These are phyloP conservation scores for Callaeas wilsoni DNA, from an alignment of 2,113 vertebrate species.

Conservation along the genomic window DNA sequence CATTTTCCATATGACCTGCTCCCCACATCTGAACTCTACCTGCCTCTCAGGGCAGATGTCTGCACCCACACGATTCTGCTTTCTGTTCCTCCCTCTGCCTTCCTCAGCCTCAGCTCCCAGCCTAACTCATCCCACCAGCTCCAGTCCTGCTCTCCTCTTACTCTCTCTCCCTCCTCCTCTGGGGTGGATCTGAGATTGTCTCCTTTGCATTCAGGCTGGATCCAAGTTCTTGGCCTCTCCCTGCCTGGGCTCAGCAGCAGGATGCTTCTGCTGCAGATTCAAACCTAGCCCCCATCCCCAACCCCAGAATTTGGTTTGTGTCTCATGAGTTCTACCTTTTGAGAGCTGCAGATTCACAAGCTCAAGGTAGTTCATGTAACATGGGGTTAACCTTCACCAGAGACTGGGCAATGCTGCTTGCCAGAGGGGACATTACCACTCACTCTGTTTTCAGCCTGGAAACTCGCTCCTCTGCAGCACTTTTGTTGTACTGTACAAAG, in stretches of 20 bases:
- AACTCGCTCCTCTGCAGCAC: not conserved
- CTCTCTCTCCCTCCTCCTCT: not conserved
- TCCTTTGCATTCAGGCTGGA: not conserved
- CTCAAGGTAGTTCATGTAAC: not conserved
- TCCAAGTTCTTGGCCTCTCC: not conserved
- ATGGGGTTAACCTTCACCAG: not conserved
- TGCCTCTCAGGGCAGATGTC: not conserved
- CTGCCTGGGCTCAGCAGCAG: not conserved
- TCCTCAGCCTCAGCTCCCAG: not conserved
- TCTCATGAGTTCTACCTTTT: not conserved
- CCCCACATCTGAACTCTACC: not conserved
- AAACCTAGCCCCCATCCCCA: not conserved
- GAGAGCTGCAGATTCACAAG: not conserved
- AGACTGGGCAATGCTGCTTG: not conserved
- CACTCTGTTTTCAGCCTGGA: not conserved
- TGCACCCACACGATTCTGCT: rapidly evolving
- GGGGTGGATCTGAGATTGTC: not conserved
- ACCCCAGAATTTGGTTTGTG: not conserved
- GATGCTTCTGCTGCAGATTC: not conserved
- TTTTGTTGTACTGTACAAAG: not conserved
- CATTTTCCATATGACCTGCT: not conserved
- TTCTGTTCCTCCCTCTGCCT: not conserved
- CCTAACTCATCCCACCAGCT: not conserved
- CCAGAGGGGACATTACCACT: not conserved
- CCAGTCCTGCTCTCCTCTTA: not conserved